These are phyloP conservation scores for Diabrotica balteata DNA, from an alignment of 2,888 invertebrate species.

Conservation along the genomic window DNA sequence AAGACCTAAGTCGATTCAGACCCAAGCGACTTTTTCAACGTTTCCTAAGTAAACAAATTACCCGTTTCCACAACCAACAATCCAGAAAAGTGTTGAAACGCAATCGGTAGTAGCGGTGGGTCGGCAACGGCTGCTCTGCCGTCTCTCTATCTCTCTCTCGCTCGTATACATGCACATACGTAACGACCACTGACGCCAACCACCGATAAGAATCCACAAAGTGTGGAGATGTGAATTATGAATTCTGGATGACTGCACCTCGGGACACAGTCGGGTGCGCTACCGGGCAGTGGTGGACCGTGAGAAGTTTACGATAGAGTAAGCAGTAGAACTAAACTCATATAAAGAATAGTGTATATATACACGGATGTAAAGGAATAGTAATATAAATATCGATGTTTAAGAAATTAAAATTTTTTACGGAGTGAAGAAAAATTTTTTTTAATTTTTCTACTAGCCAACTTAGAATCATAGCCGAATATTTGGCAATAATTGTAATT, in stretches of 20 bases:
- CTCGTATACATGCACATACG: background rate
- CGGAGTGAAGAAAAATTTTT: too few species aligned
- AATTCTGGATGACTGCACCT: conserved; percentile 50
- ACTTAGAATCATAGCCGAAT: too few species aligned
- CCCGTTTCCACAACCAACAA: background rate
- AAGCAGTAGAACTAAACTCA: too few species aligned
- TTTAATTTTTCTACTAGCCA: too few species aligned
- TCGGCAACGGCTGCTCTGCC: background rate
- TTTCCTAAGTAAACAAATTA: too few species aligned
- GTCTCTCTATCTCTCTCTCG: background rate
- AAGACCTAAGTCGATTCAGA: too few species aligned
- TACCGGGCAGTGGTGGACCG: conserved; percentile 37
- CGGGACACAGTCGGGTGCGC: conserved; percentile 41
- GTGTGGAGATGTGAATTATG: conserved; percentile 50
- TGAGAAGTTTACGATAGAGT: background rate
- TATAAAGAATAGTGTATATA: too few species aligned
- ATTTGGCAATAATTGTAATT: too few species aligned
- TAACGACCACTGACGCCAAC: background rate
- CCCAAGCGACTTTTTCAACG: too few species aligned
- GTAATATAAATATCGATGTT: too few species aligned
- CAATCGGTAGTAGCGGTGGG: background rate
- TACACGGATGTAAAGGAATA: too few species aligned
- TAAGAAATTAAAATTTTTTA: too few species aligned
- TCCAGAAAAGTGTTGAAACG: background rate
- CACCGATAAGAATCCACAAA: conserved; percentile 40